Evolutionary conservation across 2,113 vertebrate species (phyloP), one percentile per base, ranked within the genome.

Genomic region (Pristiophorus japonicus): DNA sequence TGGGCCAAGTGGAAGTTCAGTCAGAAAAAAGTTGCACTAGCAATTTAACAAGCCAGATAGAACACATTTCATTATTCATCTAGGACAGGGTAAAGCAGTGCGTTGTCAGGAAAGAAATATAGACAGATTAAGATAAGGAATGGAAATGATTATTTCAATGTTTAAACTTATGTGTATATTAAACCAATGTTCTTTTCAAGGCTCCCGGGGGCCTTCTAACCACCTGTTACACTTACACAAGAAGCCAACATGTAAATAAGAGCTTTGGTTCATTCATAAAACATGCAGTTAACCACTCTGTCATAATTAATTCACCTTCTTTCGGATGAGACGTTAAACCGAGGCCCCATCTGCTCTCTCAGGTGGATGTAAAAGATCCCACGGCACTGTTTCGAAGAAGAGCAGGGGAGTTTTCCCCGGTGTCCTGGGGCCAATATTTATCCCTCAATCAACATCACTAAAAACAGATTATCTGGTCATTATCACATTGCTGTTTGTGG

Each of bases 101-200:
- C 2, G 65, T 24, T 66, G 62, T 45, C 63, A 47, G 65, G 22
- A 65, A 70, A 70, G 38, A 94, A 88, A 94, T 66, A 45, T 51
- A 70, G 92, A 67, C 38, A 94, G 92, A 7, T 94, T 67, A 47
- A 42, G 24, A 70, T 94, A 67, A 91, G 59, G 88, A 38, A 91
- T 91, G 88, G 55, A 91, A 91, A 91, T 91, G 88, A 91, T 55
- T 63, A 63, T 62, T 63, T 91, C 63, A 91, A 91, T 91, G 34
- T 20, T 91, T 91, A 91, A 90, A 91, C 88, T 91, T 62, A 91
- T 63, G 38, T 63, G 88, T 91, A 20, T 63, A 91, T 91, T 91
- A 91, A 91, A 59, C 4, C 63, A 38, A 81, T 81, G 38, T 42
- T 38, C 38, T 5, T 42, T 38, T 81, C 78, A 22, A 81, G 38